phyloP scores from a whole-genome alignment of 2,888 invertebrate genomes.

The Microctonus aethiopoides region DNA sequence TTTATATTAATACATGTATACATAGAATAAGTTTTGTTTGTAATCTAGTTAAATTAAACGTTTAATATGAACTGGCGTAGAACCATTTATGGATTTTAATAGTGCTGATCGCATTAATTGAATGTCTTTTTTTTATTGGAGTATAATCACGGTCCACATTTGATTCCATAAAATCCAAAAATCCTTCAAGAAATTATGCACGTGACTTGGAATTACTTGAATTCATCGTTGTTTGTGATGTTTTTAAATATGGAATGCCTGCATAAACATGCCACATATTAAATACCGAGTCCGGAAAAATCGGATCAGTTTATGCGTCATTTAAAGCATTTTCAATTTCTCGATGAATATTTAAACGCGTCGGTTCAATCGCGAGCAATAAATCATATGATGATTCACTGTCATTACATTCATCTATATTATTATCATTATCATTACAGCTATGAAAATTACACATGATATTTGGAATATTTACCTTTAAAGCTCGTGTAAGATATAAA shows the following conservation, averaged over 20 bases:
- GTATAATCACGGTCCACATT: slow-evolving; percentile 13
- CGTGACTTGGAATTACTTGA: slow-evolving; percentile 9
- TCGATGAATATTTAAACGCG: slow-evolving; percentile 21
- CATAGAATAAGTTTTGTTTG: not conserved
- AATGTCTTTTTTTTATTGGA: slow-evolving; percentile 19
- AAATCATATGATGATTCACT: slow-evolving; percentile 25
- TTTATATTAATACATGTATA: not conserved
- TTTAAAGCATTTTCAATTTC: slow-evolving; percentile 15
- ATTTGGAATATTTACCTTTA: not conserved
- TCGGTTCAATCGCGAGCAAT: not conserved
- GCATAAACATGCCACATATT: slow-evolving; percentile 22
- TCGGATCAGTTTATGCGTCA: slow-evolving; percentile 8
- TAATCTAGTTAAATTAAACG: not conserved
- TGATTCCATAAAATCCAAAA: slow-evolving; percentile 3
- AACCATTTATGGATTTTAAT: slow-evolving; percentile 27
- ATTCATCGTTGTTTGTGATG: slow-evolving; percentile 2
- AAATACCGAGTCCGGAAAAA: slow-evolving; percentile 15
- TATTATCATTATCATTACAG: too few species aligned
- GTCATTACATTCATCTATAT: too few species aligned
- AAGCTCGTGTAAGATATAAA: not conserved
- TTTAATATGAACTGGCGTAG: slow-evolving; percentile 23
- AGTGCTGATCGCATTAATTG: slow-evolving; percentile 28
- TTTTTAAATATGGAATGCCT: slow-evolving; percentile 2
- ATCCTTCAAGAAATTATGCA: slow-evolving; percentile 12
- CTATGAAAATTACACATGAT: slow-evolving; percentile 22